phyloP scores from a whole-genome alignment of 2,797 vertebrate genomes.

The Manis pentadactyla region DNA sequence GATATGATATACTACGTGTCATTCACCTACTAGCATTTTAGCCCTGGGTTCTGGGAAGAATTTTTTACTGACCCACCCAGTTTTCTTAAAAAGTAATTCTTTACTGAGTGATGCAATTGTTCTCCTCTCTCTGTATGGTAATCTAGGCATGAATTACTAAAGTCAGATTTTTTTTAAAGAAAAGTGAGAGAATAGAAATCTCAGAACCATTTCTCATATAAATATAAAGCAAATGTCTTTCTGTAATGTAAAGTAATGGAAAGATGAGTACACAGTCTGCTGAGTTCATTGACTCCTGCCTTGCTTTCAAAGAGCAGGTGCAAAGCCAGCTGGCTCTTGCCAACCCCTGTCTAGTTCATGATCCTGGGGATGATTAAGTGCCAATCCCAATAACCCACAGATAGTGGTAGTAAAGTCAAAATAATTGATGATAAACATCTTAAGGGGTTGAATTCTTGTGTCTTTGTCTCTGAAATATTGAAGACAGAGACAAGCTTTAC shows the following conservation, averaged over 20 bases:
- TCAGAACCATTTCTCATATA: background rate
- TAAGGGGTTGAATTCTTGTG: slow-evolving; percentile 43
- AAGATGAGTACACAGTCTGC: slow-evolving; percentile 27
- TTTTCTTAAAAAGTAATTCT: slow-evolving; percentile 21
- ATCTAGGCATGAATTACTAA: background rate
- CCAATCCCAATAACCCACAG: slow-evolving; percentile 65
- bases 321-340: slow-evolving; percentile 67
- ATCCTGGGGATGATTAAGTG: slow-evolving; percentile 69
- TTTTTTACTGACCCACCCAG: background rate
- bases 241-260: slow-evolving; percentile 18
- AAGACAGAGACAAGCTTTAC: slow-evolving; percentile 40
- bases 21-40: slow-evolving; percentile 1
- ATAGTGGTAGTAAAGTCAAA: slow-evolving; percentile 69
- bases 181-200: slow-evolving; percentile 28
- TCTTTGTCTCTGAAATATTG: slow-evolving; percentile 58
- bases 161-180: background rate
- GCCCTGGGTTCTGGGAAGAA: background rate
- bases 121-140: background rate
- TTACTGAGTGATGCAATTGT: background rate
- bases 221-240: slow-evolving; percentile 11
- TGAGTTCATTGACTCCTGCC: slow-evolving; percentile 15
- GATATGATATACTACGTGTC: background rate
- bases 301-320: slow-evolving; percentile 62
- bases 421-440: slow-evolving; percentile 70
- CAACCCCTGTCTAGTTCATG: slow-evolving; percentile 57